Evolutionary conservation across 2,113 vertebrate genomes (phyloP), one percentile per base, ranked within the genome.

Genomic region (Pomatorhinus ruficollis): DNA sequence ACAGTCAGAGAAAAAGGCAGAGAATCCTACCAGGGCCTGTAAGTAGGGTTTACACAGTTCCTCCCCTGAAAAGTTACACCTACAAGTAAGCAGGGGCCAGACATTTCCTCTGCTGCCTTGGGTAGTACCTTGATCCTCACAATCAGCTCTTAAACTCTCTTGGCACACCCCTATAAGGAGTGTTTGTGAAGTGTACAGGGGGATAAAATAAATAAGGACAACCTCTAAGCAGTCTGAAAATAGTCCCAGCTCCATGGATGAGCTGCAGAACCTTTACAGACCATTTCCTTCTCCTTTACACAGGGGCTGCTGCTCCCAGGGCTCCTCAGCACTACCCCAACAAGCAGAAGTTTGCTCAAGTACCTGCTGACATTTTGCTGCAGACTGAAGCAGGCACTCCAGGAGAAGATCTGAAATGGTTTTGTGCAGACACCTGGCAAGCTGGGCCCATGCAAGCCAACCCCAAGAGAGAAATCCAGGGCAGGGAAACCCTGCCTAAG

Each of bases 181-280:
- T 22, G 42, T 37, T 33, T 33, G 10, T 39, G 33, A 56, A n/a
- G 12, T 6, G 9, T 79, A 24, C 8, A 63, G 27, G 7, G 12
- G 45, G 14, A 81, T 33, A 59, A 80, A 61, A 45, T 12, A 64
- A 61, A 65, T 27, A 49, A 69, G 59, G 66, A 35, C 28, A 80
- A 44, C 2, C 19, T 78, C 30, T 44, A 23, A 8, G 42, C 21
- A 37, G 52, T 21, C 6, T 81, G 52, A 94, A 59, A 0, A 0
- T 2, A 84, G 47, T 27, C 23, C 15, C 56, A 81, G 45, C 20
- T 59, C 37, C 24, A 11, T 0, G 11, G n/a, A 54, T 0, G 42
- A 77, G 42, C 1, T 70, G 45, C 64, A 91, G 49, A 30, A 40
- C n/a, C 45, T 81, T 35, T 20, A 61, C 5, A 79, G 50, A 76